Conservation (phyloP, 1,140 invertebrate species). For the Linepithema humile region DNA sequence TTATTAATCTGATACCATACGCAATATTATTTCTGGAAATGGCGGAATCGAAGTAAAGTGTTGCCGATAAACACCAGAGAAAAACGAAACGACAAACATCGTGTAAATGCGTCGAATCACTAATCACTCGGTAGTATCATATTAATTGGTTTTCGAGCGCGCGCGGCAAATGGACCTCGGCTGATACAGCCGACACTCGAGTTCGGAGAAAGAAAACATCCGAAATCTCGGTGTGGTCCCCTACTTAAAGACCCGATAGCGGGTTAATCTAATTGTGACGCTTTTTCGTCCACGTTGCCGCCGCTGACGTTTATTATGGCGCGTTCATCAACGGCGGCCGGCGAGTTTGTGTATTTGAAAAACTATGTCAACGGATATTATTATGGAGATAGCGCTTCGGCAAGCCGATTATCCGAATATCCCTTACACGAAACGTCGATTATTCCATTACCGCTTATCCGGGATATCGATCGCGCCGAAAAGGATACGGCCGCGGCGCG, state of each 20-base stretch:
- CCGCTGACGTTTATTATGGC: neutral
- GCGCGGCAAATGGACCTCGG: neutral
- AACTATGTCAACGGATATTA: slow-evolving; percentile 63
- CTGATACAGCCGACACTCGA: neutral
- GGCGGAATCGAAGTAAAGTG: neutral
- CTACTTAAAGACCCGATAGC: slow-evolving; percentile 9
- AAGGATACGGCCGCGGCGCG: slow-evolving; percentile 34
- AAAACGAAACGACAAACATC: neutral
- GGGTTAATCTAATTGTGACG: slow-evolving; percentile 62
- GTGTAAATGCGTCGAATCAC: neutral
- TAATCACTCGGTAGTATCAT: slow-evolving; percentile 10
- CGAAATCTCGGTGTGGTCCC: neutral
- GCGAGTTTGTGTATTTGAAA: slow-evolving; percentile 30
- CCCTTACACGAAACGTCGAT: slow-evolving; percentile 69
- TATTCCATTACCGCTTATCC: slow-evolving; percentile 71
- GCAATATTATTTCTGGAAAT: neutral
- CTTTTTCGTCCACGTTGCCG: neutral
- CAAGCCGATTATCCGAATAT: slow-evolving; percentile 66
- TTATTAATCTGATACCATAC: neutral
- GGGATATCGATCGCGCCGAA: slow-evolving; percentile 58
- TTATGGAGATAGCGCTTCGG: slow-evolving; percentile 57
- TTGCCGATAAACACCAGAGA: neutral
- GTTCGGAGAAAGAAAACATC: neutral
- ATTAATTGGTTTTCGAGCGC: slow-evolving; percentile 1
- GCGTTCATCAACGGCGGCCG: neutral